Base-by-base conservation (phyloP, 2,888 invertebrate genomes). In the Prosapia bicincta region DNA sequence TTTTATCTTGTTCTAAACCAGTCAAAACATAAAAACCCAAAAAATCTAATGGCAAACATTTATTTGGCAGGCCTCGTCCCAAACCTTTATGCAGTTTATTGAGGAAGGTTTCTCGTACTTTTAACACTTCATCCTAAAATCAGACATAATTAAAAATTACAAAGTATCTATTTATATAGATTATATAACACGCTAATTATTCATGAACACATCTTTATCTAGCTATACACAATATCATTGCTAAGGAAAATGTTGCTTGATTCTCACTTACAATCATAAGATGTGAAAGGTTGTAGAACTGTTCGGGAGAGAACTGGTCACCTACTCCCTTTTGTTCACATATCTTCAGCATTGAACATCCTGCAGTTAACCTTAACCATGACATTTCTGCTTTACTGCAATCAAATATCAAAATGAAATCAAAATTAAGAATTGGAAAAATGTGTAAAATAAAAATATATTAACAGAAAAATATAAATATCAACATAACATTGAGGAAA, bases 271-370 rank as follows among this genome's bases (percentile, higher is more conserved):
- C 93, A 83, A 93, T 92, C 91, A 98, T 95, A 76, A 98, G 89
- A 82, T 93, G 92, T 0, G 98, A 96, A 32, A 98, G 87, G 83
- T 95, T 95, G 84, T 96, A 97, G 87, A 96, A 98, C 87, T 98
- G 98, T 82, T 97, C 96, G 0, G 95, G 93, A 1, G 94, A 95
- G 84, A 95, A 96, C 85, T 97, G 95, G 85, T 98, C 97, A 0
- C 97, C 96, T 73, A 97, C 98, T 70, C 95, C 95, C 83, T 96
- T 96, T 85, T 98, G 98, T 83, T 98, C 97, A 85, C 97, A 97
- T 70, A 99, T 94, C 87, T 98, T 98, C 72, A 99, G 86, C 94
- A 98, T 97, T 69, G 97, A 96, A 84, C 95, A 95, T 74, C 97
- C 98, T 6, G 98, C 98, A 15, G 95, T 93, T 65, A 98, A 86